Base-by-base conservation (phyloP, 2,797 vertebrate species). In the Semotilus atromaculatus region DNA sequence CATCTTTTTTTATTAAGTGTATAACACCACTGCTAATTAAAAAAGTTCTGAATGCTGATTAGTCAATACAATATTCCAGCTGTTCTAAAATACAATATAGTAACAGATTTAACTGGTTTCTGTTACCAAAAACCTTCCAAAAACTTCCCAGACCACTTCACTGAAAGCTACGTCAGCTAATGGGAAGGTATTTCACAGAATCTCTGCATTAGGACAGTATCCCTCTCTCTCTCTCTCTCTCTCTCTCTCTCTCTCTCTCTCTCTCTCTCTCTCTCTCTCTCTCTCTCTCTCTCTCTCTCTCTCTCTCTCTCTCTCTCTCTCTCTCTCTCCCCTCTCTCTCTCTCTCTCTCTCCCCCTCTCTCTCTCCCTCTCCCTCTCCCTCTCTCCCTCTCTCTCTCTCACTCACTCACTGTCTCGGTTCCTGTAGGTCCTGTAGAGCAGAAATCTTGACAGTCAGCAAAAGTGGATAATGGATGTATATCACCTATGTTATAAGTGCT, bases 401-500 rank as follows among this genome's bases (percentile, higher is more conserved):
- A 3, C 31, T 68, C 23, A 10, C 68, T 78, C 38, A 45, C 38
- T 3, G 82, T 86, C 77, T 53, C 26, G 29, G 62, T 51, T n/a
- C n/a, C n/a, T n/a, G 55, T 3, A 51, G 66, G 67, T 85, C 51
- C 68, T 82, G 64, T 67, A 90, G 88, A 88, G 81, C 88, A 90
- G 67, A 85, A 89, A 88, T 89, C 62, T 87, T 86, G 86, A 83
- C 85, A 89, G 90, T 94, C 92, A 93, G 90, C 91, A 92, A 86
- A 90, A 91, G 84, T 89, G 89, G 81, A 90, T 88, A 91, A 88
- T 87, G 70, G 85, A 90, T 91, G 86, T 89, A 91, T 93, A 92
- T 93, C 88, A 90, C 81, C 87, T 66, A 80, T 66, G 79, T 14
- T 55, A 40, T 85, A 77, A 85, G 23, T 74, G 83, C 38, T 90